A percentile compares a stretch with the other conserved stretches of the same genome.
Conservation (phyloP, 2,888 invertebrate species). For the Eustalomyia histrio region DNA sequence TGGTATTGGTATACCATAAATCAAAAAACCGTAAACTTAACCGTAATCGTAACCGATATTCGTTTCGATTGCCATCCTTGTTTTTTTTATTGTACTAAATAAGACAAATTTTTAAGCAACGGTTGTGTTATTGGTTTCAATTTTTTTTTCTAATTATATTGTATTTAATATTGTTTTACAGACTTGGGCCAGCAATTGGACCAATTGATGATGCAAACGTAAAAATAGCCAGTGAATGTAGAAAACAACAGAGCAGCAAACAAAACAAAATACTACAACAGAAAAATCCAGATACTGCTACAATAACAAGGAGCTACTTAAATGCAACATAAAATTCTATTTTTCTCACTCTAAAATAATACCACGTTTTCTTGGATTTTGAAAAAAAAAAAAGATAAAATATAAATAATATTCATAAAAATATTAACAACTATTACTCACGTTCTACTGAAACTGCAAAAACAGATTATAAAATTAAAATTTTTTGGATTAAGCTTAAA, state of each 20-base stretch:
- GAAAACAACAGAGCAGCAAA: constrained; percentile 17
- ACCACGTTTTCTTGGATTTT: constrained; percentile 26
- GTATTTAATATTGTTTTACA: constrained; percentile 63
- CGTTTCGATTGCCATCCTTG: too few species aligned
- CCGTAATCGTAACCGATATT: too few species aligned
- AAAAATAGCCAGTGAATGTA: constrained; percentile 68
- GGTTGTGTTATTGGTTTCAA: too few species aligned
- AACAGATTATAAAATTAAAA: constrained; percentile 33
- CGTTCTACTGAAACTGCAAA: constrained; percentile 39
- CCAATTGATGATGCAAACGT: constrained; percentile 71
- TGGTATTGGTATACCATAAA: too few species aligned
- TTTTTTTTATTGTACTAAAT: too few species aligned
- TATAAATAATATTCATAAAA: constrained; percentile 59
- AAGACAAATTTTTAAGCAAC: too few species aligned
- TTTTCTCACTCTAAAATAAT: constrained; percentile 6
- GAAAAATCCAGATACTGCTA: constrained; percentile 38
- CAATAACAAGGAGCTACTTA: constrained; percentile 52
- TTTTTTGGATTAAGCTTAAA: constrained; percentile 67
- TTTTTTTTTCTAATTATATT: background rate
- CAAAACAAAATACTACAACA: constrained; percentile 62
- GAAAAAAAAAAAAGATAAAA: constrained; percentile 34
- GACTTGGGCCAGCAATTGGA: constrained; percentile 79
- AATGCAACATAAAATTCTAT: constrained; percentile 20
- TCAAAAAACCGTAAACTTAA: too few species aligned
- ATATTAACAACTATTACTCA: constrained; percentile 43